These are phyloP conservation scores for Phenganax subtilis DNA, from an alignment of 92 coral and sea anemone species.

Conservation along the genomic window DNA sequence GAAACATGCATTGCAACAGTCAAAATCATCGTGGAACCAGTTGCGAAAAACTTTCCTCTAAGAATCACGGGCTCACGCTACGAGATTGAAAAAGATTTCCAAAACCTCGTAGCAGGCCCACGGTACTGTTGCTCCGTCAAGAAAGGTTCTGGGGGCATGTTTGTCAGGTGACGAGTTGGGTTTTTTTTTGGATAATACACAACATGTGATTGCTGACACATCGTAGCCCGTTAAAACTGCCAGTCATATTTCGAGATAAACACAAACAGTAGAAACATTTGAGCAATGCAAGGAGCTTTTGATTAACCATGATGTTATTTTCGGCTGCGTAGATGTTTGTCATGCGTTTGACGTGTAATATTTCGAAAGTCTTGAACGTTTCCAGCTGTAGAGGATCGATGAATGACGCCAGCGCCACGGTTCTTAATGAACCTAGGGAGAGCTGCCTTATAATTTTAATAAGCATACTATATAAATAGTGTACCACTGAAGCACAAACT, in stretches of 20 bases:
- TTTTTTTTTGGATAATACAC: too few species aligned
- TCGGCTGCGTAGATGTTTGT: slow-evolving; percentile 25
- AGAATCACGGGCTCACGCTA: too few species aligned
- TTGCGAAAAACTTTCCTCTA: too few species aligned
- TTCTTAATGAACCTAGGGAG: slow-evolving; percentile 20
- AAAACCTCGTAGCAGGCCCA: too few species aligned
- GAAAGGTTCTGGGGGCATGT: too few species aligned
- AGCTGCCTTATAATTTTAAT: not conserved
- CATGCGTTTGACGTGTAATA: slow-evolving; percentile 11
- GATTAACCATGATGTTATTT: slow-evolving; percentile 14
- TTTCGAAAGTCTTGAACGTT: slow-evolving; percentile 8
- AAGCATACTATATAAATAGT: too few species aligned
- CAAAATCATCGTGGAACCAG: too few species aligned
- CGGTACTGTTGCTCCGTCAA: too few species aligned
- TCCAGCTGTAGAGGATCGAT: slow-evolving; percentile 6
- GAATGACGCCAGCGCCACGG: slow-evolving; percentile 21
- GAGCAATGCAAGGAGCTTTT: slow-evolving; percentile 16
- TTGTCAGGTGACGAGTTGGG: too few species aligned
- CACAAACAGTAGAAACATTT: slow-evolving; percentile 7
- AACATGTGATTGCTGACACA: slow-evolving; percentile 8
- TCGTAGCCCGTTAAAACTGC: not conserved
- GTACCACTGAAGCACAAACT: too few species aligned
- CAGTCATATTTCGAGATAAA: not conserved
- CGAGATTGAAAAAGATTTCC: too few species aligned
- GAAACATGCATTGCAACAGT: too few species aligned